Evolutionary conservation across 2,113 vertebrate genomes (phyloP).

Genomic region (Ginglymostoma cirratum): DNA sequence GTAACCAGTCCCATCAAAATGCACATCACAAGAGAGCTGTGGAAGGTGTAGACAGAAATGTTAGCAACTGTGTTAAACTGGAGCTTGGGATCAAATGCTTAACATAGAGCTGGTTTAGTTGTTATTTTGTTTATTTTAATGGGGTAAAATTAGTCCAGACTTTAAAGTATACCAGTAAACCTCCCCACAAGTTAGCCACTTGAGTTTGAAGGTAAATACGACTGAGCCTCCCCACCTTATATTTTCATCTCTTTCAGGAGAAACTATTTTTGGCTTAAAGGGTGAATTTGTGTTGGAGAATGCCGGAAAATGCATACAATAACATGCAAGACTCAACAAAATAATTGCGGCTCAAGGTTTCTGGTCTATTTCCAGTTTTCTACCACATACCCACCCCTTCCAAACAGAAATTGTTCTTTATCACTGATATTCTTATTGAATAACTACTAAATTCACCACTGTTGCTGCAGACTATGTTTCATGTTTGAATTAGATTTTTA

Average conservation of each 20-base stretch:
- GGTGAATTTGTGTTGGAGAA: not conserved
- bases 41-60: not conserved
- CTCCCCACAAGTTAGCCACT: not conserved
- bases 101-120: not conserved
- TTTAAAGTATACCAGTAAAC: not conserved
- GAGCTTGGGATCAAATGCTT: not conserved
- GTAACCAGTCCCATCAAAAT: not conserved
- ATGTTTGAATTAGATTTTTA: not conserved
- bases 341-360: too few relatives aligned
- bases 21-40: not conserved
- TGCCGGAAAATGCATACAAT: not conserved
- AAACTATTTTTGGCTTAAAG: not conserved
- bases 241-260: not conserved
- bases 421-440: not conserved
- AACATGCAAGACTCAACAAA: not conserved
- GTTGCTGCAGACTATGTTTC: not conserved
- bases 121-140: not conserved
- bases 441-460: not conserved
- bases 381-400: not conserved
- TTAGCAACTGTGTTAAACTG: not conserved
- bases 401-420: not conserved
- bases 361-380: not conserved
- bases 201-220: not conserved
- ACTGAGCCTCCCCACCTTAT: not conserved
- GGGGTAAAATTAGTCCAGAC: not conserved